These are phyloP conservation scores for Drosophila histrio DNA, from an alignment of 2,888 invertebrate genomes.

Conservation along the genomic window DNA sequence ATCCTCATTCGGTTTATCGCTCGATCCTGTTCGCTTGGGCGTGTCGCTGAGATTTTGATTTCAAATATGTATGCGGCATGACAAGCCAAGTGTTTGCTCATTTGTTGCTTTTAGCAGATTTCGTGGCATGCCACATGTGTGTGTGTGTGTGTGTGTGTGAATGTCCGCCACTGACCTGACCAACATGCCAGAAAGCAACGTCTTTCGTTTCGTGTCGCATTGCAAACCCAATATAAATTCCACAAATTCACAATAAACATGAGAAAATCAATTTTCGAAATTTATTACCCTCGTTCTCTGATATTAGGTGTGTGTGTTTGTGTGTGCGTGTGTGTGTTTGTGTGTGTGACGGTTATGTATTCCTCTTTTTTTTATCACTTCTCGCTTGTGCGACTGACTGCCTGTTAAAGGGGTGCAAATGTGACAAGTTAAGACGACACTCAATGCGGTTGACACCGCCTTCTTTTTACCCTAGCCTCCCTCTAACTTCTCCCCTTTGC, in stretches of 20 bases:
- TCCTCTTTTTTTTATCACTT: constrained; percentile 49
- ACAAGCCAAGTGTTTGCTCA: constrained; percentile 20
- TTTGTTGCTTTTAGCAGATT: constrained; percentile 37
- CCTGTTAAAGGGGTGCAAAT: constrained; percentile 72
- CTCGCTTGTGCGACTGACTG: constrained; percentile 18
- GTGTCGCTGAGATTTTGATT: constrained; percentile 46
- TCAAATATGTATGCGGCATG: constrained; percentile 32
- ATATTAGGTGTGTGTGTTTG: constrained; percentile 12
- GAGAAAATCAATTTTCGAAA: constrained; percentile 76
- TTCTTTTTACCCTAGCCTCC: neutral
- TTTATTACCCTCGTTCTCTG: constrained; percentile 63
- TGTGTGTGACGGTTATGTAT: constrained; percentile 7
- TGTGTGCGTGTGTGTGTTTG: neutral
- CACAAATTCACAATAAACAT: constrained; percentile 76
- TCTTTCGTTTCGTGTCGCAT: constrained; percentile 53
- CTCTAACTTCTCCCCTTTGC: neutral
- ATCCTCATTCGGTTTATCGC: constrained; percentile 4
- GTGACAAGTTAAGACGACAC: constrained; percentile 76
- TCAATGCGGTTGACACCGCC: constrained; percentile 58
- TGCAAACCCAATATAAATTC: constrained; percentile 77
- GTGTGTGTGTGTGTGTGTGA: neutral
- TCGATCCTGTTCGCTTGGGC: constrained; percentile 34
- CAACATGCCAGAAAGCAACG: constrained; percentile 18
- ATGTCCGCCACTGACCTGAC: constrained; percentile 30
- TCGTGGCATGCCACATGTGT: constrained; percentile 27